A percentile compares a stretch with the other conserved stretches of the same genome.
Conservation (phyloP, 2,888 invertebrate species). For the Cyclophora albipunctata region DNA sequence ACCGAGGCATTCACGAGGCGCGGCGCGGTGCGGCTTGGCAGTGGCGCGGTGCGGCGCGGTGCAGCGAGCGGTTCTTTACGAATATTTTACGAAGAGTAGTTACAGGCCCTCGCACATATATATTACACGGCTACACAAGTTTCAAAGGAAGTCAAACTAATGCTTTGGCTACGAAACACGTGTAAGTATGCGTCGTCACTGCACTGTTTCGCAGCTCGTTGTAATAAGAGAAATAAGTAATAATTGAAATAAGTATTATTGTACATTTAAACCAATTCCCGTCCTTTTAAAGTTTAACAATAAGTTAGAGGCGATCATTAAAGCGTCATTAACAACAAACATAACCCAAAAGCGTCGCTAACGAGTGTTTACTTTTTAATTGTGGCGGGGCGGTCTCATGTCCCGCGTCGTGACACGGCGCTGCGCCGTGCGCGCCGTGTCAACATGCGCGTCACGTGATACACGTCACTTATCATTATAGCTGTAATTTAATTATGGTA, state of each 20-base stretch:
- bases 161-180: too few species aligned
- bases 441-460: background rate
- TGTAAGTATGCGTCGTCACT: too few species aligned
- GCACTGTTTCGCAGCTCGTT: background rate
- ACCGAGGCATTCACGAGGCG: too few species aligned
- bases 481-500: too few species aligned
- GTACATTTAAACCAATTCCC: background rate
- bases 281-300: background rate
- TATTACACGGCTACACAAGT: too few species aligned
- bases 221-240: background rate
- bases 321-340: background rate
- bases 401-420: background rate
- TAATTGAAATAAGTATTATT: background rate
- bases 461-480: background rate
- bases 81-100: too few species aligned
- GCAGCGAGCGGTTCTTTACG: too few species aligned
- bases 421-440: too few species aligned
- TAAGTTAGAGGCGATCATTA: background rate
- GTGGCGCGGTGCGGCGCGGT: too few species aligned
- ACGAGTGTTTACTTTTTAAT: background rate
- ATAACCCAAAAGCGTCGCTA: background rate
- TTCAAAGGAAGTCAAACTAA: too few species aligned
- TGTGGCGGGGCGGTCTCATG: background rate
- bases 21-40: too few species aligned
- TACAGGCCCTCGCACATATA: too few species aligned